These are phyloP conservation scores for Rhincodon typus DNA, from an alignment of 2,797 vertebrate genomes.

Conservation along the genomic window DNA sequence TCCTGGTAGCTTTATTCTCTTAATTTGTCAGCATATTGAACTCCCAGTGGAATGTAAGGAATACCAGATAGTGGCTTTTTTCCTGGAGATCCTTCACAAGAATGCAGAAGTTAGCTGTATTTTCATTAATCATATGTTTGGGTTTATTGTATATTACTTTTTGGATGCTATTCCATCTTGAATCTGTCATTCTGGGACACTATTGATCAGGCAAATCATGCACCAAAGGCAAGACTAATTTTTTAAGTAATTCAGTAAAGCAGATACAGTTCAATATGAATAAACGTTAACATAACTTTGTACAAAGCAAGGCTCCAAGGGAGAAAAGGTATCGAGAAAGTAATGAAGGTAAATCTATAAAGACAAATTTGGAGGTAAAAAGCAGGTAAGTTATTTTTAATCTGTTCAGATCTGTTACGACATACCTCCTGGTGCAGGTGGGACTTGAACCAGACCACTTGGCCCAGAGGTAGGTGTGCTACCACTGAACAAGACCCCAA, in stretches of 20 bases:
- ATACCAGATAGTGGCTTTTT: neutral
- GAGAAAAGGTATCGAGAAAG: neutral
- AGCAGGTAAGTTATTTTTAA: neutral
- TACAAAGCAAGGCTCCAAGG: neutral
- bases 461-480: no score
- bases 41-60: neutral
- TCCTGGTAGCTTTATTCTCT: neutral
- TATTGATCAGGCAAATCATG: neutral
- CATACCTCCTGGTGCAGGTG: no score
- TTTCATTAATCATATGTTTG: neutral
- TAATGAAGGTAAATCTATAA: neutral
- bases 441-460: no score
- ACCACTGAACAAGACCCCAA: no score
- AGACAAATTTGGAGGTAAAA: neutral
- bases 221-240: neutral
- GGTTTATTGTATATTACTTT: neutral
- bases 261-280: neutral
- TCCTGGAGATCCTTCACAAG: neutral
- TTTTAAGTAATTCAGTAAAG: neutral
- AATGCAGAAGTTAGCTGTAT: neutral
- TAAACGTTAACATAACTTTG: neutral
- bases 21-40: neutral
- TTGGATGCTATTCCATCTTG: neutral
- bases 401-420: no score
- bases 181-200: neutral